phyloP scores from a whole-genome alignment of 2,797 vertebrate genomes.

The Siniperca undulata region DNA sequence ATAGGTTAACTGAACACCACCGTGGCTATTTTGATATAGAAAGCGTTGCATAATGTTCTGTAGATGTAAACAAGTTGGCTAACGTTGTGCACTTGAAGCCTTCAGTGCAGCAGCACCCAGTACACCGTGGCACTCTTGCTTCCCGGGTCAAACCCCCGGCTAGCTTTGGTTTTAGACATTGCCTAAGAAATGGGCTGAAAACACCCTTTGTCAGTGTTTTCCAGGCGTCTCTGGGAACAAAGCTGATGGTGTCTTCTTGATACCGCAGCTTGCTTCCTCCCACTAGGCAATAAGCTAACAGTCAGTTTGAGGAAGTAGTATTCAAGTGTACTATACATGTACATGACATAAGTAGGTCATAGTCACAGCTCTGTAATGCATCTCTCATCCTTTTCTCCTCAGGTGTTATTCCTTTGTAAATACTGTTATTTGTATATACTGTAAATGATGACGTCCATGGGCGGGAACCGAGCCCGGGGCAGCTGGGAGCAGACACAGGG shows the following conservation, averaged over 20 bases:
- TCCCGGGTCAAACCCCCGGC: conserved; percentile 47
- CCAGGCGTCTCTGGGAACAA: conserved; percentile 31
- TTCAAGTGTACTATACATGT: conserved; percentile 15
- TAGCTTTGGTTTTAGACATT: conserved; percentile 29
- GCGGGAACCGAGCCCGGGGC: conserved; percentile 95
- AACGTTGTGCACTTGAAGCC: conserved; percentile 26
- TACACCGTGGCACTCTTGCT: conserved; percentile 39
- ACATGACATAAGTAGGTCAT: conserved; percentile 48
- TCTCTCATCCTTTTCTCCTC: conserved; percentile 55
- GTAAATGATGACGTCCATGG: conserved; percentile 99
- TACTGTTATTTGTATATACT: conserved; percentile 99
- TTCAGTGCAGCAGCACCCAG: conserved; percentile 20
- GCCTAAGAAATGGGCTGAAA: conserved; percentile 29
- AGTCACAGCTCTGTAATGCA: conserved; percentile 29
- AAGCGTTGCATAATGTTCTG: conserved; percentile 40
- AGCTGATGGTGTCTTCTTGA: conserved; percentile 37
- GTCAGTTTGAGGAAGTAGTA: conserved; percentile 63
- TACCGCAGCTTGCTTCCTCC: conserved; percentile 16
- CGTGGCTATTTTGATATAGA: conserved; percentile 18
- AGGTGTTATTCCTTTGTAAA: conserved; percentile 99
- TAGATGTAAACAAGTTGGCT: conserved; percentile 52
- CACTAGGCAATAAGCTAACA: conserved; percentile 26
- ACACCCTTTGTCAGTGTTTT: conserved; percentile 41
- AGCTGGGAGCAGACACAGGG: conserved; percentile 98
- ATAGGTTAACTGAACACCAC: background rate